phyloP scores from a whole-genome alignment of 2,797 vertebrate species.

The Acrossocheilus fasciatus region DNA sequence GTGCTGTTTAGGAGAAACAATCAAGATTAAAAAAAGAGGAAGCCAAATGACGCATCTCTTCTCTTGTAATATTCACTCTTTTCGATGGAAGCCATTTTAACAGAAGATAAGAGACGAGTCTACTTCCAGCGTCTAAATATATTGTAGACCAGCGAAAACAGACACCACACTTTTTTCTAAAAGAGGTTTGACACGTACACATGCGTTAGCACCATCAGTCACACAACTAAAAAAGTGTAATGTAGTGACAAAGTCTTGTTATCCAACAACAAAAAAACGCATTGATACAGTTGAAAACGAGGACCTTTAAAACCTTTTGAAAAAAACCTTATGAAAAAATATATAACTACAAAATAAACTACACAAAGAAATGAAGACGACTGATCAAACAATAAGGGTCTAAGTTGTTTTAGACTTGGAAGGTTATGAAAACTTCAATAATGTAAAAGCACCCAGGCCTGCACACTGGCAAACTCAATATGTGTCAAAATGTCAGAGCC shows the following conservation, averaged over 20 bases:
- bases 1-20: not conserved
- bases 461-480: not conserved
- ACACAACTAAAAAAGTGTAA: not conserved
- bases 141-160: conserved; percentile 1
- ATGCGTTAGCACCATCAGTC: not conserved
- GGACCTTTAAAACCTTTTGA: not conserved
- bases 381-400: not conserved
- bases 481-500: not conserved
- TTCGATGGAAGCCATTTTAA: not conserved
- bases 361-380: not conserved
- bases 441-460: not conserved
- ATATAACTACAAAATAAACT: not conserved
- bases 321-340: too few relatives aligned
- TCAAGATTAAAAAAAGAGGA: conserved; percentile 14
- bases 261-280: not conserved
- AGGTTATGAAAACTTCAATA: not conserved
- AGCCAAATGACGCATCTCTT: not conserved
- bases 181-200: not conserved
- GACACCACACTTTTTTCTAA: conserved; percentile 12
- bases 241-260: not conserved
- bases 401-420: not conserved
- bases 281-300: not conserved
- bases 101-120: not conserved
- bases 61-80: not conserved
- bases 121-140: conserved; percentile 14